Conservation (phyloP, 2,797 vertebrate genomes). For the Sebastolobus altivelis region DNA sequence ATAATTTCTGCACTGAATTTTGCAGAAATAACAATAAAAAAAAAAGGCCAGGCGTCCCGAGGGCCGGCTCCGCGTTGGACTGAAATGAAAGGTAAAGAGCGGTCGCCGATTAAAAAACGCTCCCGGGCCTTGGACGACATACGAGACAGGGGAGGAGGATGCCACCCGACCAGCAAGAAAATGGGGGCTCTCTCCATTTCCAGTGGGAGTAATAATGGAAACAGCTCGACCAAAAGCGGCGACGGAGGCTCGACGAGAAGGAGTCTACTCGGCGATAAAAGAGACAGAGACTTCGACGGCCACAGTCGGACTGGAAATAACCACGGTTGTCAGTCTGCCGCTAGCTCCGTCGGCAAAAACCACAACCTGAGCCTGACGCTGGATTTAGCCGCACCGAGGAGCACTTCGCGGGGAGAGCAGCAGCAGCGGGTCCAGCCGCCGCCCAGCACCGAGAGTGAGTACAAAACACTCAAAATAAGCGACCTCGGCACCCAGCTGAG, state of each 20-base stretch:
- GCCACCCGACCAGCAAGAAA: slow-evolving; percentile 92
- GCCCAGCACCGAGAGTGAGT: slow-evolving; percentile 88
- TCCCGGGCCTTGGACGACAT: slow-evolving; percentile 95
- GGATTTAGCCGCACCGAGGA: slow-evolving; percentile 80
- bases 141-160: slow-evolving; percentile 92
- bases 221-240: slow-evolving; percentile 84
- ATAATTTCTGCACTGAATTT: slow-evolving; percentile 39
- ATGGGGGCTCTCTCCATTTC: slow-evolving; percentile 89
- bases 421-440: slow-evolving; percentile 81
- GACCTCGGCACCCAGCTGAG: slow-evolving; percentile 95
- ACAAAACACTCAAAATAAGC: slow-evolving; percentile 98
- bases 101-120: slow-evolving; percentile 96
- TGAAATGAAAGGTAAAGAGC: slow-evolving; percentile 97
- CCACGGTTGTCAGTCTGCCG: slow-evolving; percentile 83
- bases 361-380: slow-evolving; percentile 85
- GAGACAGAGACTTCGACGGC: slow-evolving; percentile 91
- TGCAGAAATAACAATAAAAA: slow-evolving; percentile 42
- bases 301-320: slow-evolving; percentile 89
- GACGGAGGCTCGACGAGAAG: slow-evolving; percentile 81
- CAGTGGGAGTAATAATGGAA: slow-evolving; percentile 87
- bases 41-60: slow-evolving; percentile 35
- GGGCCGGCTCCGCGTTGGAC: slow-evolving; percentile 71
- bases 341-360: slow-evolving; percentile 82
- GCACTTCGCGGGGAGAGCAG: slow-evolving; percentile 80
- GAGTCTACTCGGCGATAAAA: slow-evolving; percentile 87